Percentiles rank a stretch among this genome's conserved stretches.
These are phyloP conservation scores for Geopemphigus sp. DNA, from an alignment of 1,140 invertebrate species.

Conservation along the genomic window DNA sequence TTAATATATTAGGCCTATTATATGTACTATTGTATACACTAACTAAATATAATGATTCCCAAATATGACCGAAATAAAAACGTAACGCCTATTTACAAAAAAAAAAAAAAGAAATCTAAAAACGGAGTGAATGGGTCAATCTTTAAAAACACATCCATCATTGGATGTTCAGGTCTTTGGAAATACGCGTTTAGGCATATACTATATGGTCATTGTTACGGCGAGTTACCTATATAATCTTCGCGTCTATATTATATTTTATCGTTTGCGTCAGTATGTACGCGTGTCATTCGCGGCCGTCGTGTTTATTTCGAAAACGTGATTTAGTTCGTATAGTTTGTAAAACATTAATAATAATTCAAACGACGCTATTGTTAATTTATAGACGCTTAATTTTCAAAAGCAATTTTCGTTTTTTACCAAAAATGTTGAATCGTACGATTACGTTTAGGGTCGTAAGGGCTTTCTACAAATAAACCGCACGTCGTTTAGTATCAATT, in stretches of 20 bases:
- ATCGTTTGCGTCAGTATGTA: neutral
- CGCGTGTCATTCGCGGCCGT: neutral
- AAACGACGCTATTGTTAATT: no score
- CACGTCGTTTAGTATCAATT: no score
- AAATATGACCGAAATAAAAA: slow-evolving; percentile 8
- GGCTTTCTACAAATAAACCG: no score
- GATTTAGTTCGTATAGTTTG: no score
- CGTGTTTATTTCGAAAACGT: neutral
- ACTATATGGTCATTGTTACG: neutral
- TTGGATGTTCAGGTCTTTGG: neutral
- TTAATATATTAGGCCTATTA: neutral
- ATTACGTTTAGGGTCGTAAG: no score
- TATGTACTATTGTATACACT: neutral
- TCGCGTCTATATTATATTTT: neutral
- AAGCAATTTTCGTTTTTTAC: no score
- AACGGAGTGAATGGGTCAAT: slow-evolving; percentile 26
- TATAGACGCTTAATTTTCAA: no score
- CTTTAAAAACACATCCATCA: neutral
- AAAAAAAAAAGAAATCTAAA: slow-evolving; percentile 19
- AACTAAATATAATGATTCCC: slow-evolving; percentile 5
- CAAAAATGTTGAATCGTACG: no score
- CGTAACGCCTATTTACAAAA: neutral
- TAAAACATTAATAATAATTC: no score
- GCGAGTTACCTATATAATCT: neutral
- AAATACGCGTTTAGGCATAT: neutral